Conservation (phyloP, 1,140 invertebrate species). For the Sinella curviseta region DNA sequence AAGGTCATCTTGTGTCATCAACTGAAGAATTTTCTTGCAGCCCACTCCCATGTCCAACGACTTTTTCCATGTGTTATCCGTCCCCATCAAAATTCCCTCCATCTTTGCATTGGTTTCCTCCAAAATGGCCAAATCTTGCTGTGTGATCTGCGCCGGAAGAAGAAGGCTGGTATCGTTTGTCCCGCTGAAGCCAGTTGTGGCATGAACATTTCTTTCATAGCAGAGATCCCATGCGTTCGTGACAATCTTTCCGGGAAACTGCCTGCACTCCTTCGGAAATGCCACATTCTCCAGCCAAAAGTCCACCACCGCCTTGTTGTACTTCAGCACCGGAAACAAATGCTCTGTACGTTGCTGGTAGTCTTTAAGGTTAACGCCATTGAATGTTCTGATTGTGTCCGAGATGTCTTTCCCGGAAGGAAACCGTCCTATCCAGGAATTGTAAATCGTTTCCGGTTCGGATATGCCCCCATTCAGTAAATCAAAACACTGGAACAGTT, state of each 20-base stretch:
- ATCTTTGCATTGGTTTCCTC: constrained; percentile 5
- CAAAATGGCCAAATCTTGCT: neutral
- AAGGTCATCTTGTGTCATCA: neutral
- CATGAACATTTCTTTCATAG: neutral
- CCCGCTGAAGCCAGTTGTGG: constrained; percentile 13
- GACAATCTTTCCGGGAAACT: constrained; percentile 38
- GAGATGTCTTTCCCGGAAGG: neutral
- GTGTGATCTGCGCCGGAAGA: neutral
- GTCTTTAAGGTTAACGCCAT: neutral
- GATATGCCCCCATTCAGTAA: neutral
- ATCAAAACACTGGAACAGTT: constrained; percentile 31
- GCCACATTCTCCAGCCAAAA: constrained; percentile 36
- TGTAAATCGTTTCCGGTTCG: neutral
- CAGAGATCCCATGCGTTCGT: constrained; percentile 33
- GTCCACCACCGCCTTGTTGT: constrained; percentile 26
- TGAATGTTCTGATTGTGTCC: neutral
- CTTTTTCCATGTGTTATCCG: constrained; percentile 29
- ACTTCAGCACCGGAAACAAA: neutral
- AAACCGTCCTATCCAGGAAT: neutral
- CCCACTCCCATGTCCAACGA: neutral
- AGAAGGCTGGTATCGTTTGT: constrained; percentile 15
- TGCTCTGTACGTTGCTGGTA: neutral
- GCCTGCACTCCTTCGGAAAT: constrained; percentile 30
- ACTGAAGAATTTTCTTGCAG: neutral
- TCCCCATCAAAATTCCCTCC: neutral